A percentile compares a stretch with the other conserved stretches of the same genome.
phyloP scores from a whole-genome alignment of 2,888 invertebrate species.

The Mantis religiosa region DNA sequence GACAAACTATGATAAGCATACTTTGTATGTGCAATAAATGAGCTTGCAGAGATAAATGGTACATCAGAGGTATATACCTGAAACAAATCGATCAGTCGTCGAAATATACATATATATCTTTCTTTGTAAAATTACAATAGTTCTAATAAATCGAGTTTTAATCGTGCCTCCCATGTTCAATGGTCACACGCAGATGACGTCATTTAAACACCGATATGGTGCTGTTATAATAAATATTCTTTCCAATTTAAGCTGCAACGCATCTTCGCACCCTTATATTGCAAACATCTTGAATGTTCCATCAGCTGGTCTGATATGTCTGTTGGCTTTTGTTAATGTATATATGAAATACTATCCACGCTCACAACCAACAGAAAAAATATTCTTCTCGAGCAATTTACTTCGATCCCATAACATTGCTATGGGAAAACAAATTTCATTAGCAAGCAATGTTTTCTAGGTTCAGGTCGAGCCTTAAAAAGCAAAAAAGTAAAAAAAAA shows the following conservation, averaged over 20 bases:
- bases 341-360: not conserved
- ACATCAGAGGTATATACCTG: not conserved
- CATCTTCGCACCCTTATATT: no score
- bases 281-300: no score
- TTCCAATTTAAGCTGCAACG: not conserved
- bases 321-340: not conserved
- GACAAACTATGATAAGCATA: not conserved
- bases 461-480: not conserved
- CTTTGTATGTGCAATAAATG: not conserved
- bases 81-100: not conserved
- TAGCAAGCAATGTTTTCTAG: not conserved
- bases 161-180: conserved; percentile 1
- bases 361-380: not conserved
- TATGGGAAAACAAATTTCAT: not conserved
- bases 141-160: not conserved
- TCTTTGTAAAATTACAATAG: not conserved
- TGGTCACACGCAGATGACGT: conserved; percentile 1
- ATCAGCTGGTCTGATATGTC: not conserved
- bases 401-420: not conserved
- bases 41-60: not conserved
- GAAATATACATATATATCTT: not conserved
- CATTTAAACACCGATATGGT: not conserved
- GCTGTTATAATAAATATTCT: not conserved
- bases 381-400: not conserved
- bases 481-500: not conserved